These are phyloP conservation scores for Drosophila helvetica DNA, from an alignment of 2,888 invertebrate genomes.

Conservation along the genomic window DNA sequence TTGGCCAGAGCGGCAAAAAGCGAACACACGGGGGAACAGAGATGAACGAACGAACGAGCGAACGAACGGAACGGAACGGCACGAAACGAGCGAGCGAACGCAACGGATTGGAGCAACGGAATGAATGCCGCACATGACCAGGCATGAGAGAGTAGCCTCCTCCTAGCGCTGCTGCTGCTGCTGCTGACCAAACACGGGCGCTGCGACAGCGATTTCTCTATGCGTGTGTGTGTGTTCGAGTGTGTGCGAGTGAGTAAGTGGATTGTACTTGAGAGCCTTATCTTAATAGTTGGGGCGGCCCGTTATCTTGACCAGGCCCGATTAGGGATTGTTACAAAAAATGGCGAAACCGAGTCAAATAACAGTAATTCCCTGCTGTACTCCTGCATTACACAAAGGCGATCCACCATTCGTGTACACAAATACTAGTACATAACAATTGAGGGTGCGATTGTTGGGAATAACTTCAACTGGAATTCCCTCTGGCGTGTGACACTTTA, in stretches of 20 bases:
- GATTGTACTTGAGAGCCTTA: constrained; percentile 18
- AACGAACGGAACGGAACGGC: constrained; percentile 29
- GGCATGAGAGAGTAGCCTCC: constrained; percentile 54
- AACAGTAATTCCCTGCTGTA: background rate
- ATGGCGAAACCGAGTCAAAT: constrained; percentile 15
- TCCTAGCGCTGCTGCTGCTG: constrained; percentile 1
- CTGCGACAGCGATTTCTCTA: constrained; percentile 3
- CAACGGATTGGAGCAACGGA: constrained; percentile 75
- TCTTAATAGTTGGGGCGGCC: constrained; percentile 27
- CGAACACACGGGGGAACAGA: background rate
- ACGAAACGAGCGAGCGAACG: constrained; percentile 57
- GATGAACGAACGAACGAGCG: background rate
- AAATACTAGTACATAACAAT: too few relatives aligned
- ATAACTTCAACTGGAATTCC: too few relatives aligned
- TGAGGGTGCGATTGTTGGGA: too few relatives aligned
- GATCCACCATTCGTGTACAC: background rate
- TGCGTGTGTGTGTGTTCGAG: background rate
- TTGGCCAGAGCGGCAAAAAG: constrained; percentile 2
- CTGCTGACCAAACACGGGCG: constrained; percentile 10
- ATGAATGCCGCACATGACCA: constrained; percentile 64
- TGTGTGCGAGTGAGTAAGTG: background rate
- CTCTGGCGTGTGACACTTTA: too few relatives aligned
- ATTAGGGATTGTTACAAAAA: constrained; percentile 24
- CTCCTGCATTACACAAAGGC: background rate
- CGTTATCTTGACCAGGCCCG: constrained; percentile 40